Percentiles rank a stretch among this genome's conserved stretches.
Evolutionary conservation across 2,113 vertebrate genomes (phyloP).

Genomic region (Tyrannus savana): DNA sequence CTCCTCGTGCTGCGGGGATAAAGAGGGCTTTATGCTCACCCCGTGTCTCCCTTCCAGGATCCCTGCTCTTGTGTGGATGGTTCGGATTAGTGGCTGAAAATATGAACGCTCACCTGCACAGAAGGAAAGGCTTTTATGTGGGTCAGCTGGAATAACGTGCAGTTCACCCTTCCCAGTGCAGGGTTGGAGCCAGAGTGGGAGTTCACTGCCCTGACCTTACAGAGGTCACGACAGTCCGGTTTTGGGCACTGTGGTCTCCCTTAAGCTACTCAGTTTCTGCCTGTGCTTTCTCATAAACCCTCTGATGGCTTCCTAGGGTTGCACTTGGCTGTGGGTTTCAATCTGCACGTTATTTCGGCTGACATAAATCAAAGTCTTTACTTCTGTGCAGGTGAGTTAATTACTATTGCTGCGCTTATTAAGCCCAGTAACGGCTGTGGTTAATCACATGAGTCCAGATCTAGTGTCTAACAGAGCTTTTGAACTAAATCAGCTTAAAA

Average conservation of each 20-base stretch:
- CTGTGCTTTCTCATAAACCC: background rate
- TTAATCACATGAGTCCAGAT: background rate
- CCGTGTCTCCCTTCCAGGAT: background rate
- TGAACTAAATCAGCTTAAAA: slow-evolving; percentile 53
- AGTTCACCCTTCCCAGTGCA: background rate
- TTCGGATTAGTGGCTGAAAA: background rate
- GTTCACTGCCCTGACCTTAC: background rate
- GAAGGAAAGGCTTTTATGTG: background rate
- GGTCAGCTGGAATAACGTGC: background rate
- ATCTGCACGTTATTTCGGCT: background rate
- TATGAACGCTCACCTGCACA: background rate
- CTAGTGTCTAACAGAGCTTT: background rate
- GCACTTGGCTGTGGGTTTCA: background rate
- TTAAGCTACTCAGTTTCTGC: background rate
- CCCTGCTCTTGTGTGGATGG: background rate
- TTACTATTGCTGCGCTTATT: background rate
- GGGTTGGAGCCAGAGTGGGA: background rate
- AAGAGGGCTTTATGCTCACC: slow-evolving; percentile 74
- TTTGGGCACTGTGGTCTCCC: background rate
- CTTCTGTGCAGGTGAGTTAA: background rate
- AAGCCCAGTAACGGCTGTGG: background rate
- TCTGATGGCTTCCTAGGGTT: background rate
- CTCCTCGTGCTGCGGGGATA: slow-evolving; percentile 79
- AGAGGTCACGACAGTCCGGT: accelerated
- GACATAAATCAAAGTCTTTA: background rate